Evolutionary conservation across 2,888 invertebrate genomes (phyloP), one percentile per base, ranked within the genome.

Genomic region (Agriotes lineatus): DNA sequence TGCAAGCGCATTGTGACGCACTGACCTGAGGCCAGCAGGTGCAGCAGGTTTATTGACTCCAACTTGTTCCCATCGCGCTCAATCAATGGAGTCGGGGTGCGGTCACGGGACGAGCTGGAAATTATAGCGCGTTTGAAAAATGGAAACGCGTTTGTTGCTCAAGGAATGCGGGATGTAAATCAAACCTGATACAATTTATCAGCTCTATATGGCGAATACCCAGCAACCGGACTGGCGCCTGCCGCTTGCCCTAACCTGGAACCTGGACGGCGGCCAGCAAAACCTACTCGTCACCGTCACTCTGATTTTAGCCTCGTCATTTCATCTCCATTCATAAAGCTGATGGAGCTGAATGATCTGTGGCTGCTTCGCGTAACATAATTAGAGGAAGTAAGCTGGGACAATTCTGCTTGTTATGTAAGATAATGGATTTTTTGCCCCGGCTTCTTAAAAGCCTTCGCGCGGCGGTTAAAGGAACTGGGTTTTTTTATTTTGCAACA

Each of bases 11-110:
- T 74, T 75, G 76, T 76, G 72, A 75, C 74, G 74, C 74, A 79
- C 79, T 83, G 84, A 84, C 84, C 84, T 81, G 81, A 81, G 84
- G 82, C 82, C 82, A 81, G 82, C 84, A 84, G 84, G 84, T 84
- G 84, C 83, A 83, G 75, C 80, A 83, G 83, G 84, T 84, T 84
- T 84, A 84, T 84, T 84, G 84, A 84, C 84, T 84, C 80, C 82
- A 76, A 75, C 75, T 72, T 72, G 75, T 76, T 76, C 76, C 76
- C 76, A 74, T 76, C 76, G 74, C 71, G 74, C 72, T 77, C 76
- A 77, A 77, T 78, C 78, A 78, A 78, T 78, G 77, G 76, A 75
- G 71, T 72, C 70, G 70, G 74, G 73, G 74, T 74, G 75, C 75
- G 75, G 73, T 74, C 74, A 72, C 75, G 73, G 76, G 76, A 74